A percentile compares a stretch with the other conserved stretches of the same genome.
These are phyloP conservation scores for Microchrysa polita DNA, from an alignment of 2,888 invertebrate genomes.

Conservation along the genomic window DNA sequence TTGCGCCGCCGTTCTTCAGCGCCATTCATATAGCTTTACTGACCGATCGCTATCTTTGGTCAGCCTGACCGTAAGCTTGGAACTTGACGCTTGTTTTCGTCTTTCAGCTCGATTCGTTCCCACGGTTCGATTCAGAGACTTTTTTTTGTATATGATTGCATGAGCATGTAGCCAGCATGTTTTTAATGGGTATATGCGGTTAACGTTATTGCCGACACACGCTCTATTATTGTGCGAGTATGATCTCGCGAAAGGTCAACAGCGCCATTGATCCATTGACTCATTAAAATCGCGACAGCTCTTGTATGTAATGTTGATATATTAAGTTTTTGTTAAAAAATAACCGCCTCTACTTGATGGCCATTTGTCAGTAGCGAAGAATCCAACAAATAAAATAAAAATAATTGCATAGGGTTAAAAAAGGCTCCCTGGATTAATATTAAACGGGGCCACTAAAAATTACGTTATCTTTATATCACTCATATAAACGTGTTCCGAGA, in stretches of 20 bases:
- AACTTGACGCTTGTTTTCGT: constrained; percentile 22
- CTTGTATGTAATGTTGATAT: not conserved
- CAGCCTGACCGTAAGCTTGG: constrained; percentile 32
- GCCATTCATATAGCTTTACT: not conserved
- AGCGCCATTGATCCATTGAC: constrained; percentile 34
- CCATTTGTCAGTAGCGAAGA: constrained; percentile 22
- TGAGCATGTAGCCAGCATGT: not conserved
- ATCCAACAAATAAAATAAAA: not conserved
- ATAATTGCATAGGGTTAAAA: too few species aligned
- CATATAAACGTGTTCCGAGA: too few species aligned
- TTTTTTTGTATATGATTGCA: not conserved
- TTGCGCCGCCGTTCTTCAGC: constrained; percentile 11
- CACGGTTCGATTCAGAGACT: constrained; percentile 12
- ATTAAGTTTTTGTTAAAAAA: not conserved
- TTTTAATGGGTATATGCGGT: not conserved
- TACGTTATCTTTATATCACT: too few species aligned
- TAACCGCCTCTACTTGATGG: constrained; percentile 15
- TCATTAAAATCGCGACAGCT: constrained; percentile 21
- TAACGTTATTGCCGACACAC: constrained; percentile 11
- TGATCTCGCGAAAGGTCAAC: constrained; percentile 39
- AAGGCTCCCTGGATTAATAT: too few species aligned
- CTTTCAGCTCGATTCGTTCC: constrained; percentile 13
- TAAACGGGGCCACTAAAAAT: too few species aligned
- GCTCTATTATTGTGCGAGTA: too few species aligned
- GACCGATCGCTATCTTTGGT: constrained; percentile 25